A percentile compares a stretch with the other conserved stretches of the same genome.
Evolutionary conservation across 2,797 vertebrate genomes (phyloP).

Genomic region (Liasis olivaceus): DNA sequence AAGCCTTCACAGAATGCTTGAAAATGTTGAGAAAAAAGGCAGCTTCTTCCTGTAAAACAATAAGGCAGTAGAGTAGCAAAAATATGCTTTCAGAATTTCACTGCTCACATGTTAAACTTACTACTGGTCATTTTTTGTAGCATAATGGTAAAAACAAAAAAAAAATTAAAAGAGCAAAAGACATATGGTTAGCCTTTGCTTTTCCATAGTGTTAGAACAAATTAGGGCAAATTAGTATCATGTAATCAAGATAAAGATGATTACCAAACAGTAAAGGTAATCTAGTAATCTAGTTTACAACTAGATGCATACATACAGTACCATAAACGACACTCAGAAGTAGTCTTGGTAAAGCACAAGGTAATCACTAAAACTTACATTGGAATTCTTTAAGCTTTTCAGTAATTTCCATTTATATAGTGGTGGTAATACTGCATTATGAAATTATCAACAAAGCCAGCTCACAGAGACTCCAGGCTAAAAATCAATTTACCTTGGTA

Average conservation of each 20-base stretch:
- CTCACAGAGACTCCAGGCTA: background rate
- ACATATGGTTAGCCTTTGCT: background rate
- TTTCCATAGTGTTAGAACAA: background rate
- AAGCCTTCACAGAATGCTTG: background rate
- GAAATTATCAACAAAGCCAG: background rate
- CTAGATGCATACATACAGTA: background rate
- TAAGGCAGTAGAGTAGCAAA: slow-evolving; percentile 8
- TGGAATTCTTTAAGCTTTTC: background rate
- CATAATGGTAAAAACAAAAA: background rate
- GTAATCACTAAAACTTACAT: background rate
- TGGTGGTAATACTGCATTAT: background rate
- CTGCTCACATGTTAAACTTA: background rate
- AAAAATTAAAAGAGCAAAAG: background rate
- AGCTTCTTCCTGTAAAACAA: background rate
- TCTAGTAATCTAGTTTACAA: background rate
- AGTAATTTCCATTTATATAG: background rate
- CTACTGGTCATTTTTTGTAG: background rate
- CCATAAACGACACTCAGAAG: background rate
- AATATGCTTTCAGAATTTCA: background rate
- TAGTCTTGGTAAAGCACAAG: background rate
- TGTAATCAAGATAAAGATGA: slow-evolving; percentile 12
- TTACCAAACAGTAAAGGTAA: background rate
- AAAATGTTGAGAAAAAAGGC: slow-evolving; percentile 3
- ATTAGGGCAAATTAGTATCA: background rate
- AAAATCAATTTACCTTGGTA: background rate